Conservation (phyloP, 2,113 vertebrate species). For the Pseudopipra pipra region DNA sequence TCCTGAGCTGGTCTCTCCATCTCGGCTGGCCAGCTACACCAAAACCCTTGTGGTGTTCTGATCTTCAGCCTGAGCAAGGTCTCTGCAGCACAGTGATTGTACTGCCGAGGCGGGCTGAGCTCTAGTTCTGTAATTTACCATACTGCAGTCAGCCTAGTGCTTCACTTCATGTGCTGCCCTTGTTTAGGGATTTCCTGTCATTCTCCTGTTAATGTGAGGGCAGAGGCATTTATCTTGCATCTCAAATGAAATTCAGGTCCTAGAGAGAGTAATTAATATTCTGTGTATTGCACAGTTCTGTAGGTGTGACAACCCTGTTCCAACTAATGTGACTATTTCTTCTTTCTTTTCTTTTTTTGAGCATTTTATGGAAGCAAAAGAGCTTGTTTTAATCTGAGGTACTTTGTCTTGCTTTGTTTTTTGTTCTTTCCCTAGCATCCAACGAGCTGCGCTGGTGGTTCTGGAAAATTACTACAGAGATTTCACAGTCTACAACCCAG, state of each 20-base stretch:
- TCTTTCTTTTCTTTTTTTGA: background rate
- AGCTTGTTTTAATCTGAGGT: background rate
- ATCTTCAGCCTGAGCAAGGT: background rate
- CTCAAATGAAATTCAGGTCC: background rate
- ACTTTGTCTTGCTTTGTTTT: background rate
- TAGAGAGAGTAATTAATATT: background rate
- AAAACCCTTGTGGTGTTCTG: background rate
- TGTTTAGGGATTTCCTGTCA: background rate
- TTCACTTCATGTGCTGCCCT: background rate
- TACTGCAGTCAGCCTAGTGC: background rate
- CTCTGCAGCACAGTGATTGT: fast-evolving
- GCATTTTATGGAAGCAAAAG: background rate
- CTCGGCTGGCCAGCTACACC: background rate
- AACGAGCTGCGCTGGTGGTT: slow-evolving; percentile 89
- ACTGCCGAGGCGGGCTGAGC: background rate
- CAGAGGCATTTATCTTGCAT: background rate
- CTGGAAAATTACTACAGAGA: slow-evolving; percentile 95
- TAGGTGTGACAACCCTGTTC: background rate
- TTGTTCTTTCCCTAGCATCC: slow-evolving; percentile 77
- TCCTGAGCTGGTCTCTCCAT: background rate
- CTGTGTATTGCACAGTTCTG: background rate
- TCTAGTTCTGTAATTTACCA: background rate
- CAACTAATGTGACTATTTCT: background rate
- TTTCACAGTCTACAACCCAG: slow-evolving; percentile 90
- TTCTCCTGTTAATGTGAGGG: background rate